Conservation (phyloP, 2,113 vertebrate species). For the Nematolebias whitei region DNA sequence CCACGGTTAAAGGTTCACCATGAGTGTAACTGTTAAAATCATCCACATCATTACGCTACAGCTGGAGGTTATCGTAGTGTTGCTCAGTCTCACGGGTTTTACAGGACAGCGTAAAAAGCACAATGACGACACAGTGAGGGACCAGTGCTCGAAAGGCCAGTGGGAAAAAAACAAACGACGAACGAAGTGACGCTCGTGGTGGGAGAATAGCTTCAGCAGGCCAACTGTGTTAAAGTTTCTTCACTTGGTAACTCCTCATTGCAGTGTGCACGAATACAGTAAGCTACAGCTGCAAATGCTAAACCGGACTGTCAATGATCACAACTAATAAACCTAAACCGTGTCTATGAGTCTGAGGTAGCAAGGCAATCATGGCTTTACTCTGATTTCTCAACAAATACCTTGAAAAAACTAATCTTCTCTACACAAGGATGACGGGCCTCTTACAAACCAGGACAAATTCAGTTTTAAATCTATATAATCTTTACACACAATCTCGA, state of each 20-base stretch:
- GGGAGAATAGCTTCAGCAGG: constrained; percentile 72
- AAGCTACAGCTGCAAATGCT: constrained; percentile 74
- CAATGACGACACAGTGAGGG: constrained; percentile 67
- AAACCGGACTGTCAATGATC: constrained; percentile 60
- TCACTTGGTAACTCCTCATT: constrained; percentile 69
- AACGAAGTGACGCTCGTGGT: constrained; percentile 62
- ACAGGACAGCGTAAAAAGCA: constrained; percentile 74
- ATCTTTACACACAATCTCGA: constrained; percentile 62
- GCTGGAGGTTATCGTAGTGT: constrained; percentile 78
- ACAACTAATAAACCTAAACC: constrained; percentile 79
- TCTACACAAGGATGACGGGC: constrained; percentile 70
- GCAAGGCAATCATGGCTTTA: constrained; percentile 98
- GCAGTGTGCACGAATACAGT: constrained; percentile 76
- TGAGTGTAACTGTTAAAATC: constrained; percentile 73
- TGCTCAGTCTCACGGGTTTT: constrained; percentile 74
- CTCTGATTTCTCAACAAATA: constrained; percentile 87
- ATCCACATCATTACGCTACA: constrained; percentile 67
- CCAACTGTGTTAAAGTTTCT: constrained; percentile 76
- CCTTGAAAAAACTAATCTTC: constrained; percentile 66
- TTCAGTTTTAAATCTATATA: constrained; percentile 64
- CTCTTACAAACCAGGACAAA: constrained; percentile 51
- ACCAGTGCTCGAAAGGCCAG: constrained; percentile 71
- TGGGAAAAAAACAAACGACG: constrained; percentile 54
- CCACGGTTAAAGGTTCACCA: constrained; percentile 78
- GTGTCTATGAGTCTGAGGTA: constrained; percentile 93